A percentile compares a stretch with the other conserved stretches of the same genome.
Evolutionary conservation across 2,797 vertebrate species (phyloP).

Genomic region (Labroides dimidiatus): DNA sequence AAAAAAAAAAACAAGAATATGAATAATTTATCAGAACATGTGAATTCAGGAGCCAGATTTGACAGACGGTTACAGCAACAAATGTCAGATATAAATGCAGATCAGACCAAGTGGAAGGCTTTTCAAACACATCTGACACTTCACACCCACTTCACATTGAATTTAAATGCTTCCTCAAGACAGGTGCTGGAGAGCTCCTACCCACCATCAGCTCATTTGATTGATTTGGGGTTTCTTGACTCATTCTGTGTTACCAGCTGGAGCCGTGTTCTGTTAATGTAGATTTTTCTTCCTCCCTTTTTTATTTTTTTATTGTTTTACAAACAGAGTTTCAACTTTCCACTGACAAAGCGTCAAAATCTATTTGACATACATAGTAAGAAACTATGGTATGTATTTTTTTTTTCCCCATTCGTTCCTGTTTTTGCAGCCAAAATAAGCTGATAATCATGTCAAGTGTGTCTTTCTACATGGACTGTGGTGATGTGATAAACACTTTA

Average conservation of each 20-base stretch:
- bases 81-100: constrained; percentile 55
- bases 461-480: not conserved
- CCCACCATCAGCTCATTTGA: not conserved
- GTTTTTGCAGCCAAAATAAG: not conserved
- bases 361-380: not conserved
- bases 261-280: too few species aligned
- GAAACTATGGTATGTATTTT: not conserved
- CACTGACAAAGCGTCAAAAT: not conserved
- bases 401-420: not conserved
- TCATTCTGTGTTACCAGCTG: constrained; percentile 6
- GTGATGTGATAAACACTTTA: not conserved
- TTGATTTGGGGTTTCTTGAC: constrained; percentile 24
- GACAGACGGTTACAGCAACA: constrained; percentile 23
- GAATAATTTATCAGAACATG: constrained; percentile 14
- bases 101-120: constrained; percentile 29
- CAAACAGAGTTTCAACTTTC: too few species aligned
- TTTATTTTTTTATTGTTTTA: too few species aligned
- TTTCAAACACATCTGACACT: constrained; percentile 45
- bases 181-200: constrained; percentile 25
- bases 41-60: constrained; percentile 26
- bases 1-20: not conserved
- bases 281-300: too few species aligned
- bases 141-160: constrained; percentile 54
- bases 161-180: constrained; percentile 49
- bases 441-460: not conserved